Conservation (phyloP, 2,888 invertebrate species). For the Cylloceria caligata region DNA sequence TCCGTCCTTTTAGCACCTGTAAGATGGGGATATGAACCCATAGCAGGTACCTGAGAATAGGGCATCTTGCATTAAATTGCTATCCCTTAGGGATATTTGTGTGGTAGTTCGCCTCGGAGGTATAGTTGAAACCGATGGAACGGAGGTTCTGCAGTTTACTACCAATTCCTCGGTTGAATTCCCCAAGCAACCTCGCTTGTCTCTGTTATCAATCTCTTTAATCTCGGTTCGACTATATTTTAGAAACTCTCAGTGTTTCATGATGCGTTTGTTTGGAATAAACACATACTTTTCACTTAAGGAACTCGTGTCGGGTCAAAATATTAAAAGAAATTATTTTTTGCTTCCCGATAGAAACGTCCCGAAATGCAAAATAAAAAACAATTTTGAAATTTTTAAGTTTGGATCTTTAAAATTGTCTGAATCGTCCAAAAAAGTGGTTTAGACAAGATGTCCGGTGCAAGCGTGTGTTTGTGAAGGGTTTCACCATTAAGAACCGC, state of each 20-base stretch:
- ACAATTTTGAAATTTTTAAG: too few species aligned
- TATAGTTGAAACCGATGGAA: constrained; percentile 3
- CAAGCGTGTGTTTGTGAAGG: too few species aligned
- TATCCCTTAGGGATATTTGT: constrained; percentile 8
- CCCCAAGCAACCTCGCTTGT: not conserved
- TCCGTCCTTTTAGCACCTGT: not conserved
- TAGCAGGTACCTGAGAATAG: constrained; percentile 1
- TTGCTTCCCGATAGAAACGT: too few species aligned
- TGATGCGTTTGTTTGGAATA: not conserved
- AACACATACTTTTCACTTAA: constrained; percentile 4
- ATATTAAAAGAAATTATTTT: too few species aligned
- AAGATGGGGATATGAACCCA: constrained; percentile 4
- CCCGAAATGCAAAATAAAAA: too few species aligned
- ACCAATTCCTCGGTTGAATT: not conserved
- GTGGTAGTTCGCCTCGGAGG: not conserved
- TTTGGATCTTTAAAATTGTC: too few species aligned
- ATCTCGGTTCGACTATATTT: too few species aligned
- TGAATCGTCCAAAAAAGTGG: too few species aligned
- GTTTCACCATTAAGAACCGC: too few species aligned
- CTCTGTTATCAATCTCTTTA: not conserved
- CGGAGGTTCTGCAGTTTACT: not conserved
- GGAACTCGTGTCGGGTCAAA: too few species aligned
- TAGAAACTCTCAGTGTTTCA: not conserved
- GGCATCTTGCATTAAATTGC: constrained; percentile 10
- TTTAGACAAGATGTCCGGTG: too few species aligned